Base-by-base conservation (phyloP, 2,113 vertebrate genomes). In the Xyrauchen texanus region DNA sequence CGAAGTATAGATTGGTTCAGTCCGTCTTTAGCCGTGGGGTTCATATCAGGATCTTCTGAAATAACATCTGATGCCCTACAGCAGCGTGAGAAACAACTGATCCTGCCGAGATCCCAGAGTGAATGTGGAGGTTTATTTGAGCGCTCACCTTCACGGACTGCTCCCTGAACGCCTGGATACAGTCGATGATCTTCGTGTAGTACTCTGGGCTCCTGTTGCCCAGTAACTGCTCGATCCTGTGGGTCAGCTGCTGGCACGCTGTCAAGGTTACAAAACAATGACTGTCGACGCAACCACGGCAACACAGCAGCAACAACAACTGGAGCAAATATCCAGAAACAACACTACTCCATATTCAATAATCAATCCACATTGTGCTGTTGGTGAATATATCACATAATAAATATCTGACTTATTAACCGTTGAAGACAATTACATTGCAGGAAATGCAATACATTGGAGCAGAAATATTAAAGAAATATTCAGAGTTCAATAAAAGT, bases 191-290 rank as follows among this genome's bases (percentile, higher is more conserved):
- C 92, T 98, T 99, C 91, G 94, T 94, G 90, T 96, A 95, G 89
- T 98, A 99, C 0, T 89, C 91, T 0, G 83, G 89, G 81, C 91
- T 93, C 69, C 94, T 97, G 78, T 93, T 94, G 89, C 95, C 91
- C 89, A 99, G 92, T 89, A 97, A 96, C 90, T 97, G 95, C 82
- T 96, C 91, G 60, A 98, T 95, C 81, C 92, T 94, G 66, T 83
- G 90, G 91, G 90, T 94, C 88, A 99, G 89, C 83, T 99, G 97
- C 85, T 91, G 89, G 88, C 96, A 97, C 53, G 92, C 98, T 99
- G 85, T 89, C 71, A 87, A 85, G 91, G 89, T 79, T 61, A 80
- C 62, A 55, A 44, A 78, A 72, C 8, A 73, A 61, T 55, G 68
- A 67, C 58, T 85, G 86, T 90, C 82, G 88, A 34, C 21, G 21